Percentiles rank a stretch among this genome's conserved stretches.
phyloP scores from a whole-genome alignment of 2,113 vertebrate species.

The Nothobranchius furzeri region DNA sequence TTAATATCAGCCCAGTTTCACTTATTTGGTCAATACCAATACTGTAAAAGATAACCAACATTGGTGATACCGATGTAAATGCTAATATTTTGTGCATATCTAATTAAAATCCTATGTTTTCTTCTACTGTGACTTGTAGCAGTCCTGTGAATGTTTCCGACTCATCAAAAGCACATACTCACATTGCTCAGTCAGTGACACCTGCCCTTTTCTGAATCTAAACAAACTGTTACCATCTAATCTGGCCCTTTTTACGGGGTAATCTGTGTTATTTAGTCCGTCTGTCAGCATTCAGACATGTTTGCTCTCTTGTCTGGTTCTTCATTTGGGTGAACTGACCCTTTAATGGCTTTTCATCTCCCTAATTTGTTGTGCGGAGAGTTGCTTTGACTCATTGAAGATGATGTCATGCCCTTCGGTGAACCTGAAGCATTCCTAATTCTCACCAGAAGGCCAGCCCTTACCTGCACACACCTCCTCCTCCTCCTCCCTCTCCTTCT shows the following conservation, averaged over 20 bases:
- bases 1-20: too few species aligned
- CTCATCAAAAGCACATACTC: not conserved
- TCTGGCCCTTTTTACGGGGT: not conserved
- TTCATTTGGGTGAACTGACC: slow-evolving; percentile 14
- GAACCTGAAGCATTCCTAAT: slow-evolving; percentile 20
- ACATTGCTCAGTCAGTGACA: not conserved
- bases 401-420: slow-evolving; percentile 18
- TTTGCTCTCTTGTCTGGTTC: slow-evolving; percentile 1
- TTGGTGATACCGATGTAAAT: too few species aligned
- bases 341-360: slow-evolving; percentile 16
- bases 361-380: slow-evolving; percentile 18
- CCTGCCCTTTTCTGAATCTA: not conserved
- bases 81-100: too few species aligned
- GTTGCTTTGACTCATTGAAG: slow-evolving; percentile 17
- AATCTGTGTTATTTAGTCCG: slow-evolving; percentile 3
- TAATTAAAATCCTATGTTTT: too few species aligned
- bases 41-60: too few species aligned
- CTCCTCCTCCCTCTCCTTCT: not conserved
- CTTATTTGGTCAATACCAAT: too few species aligned
- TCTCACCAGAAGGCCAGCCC: not conserved
- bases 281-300: not conserved
- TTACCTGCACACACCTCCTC: slow-evolving; percentile 21
- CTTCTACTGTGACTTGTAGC: too few species aligned
- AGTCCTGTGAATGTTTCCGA: too few species aligned
- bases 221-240: not conserved